Evolutionary conservation across 2,797 vertebrate species (phyloP), one percentile per base, ranked within the genome.

Genomic region (Myiotriccus ornatus): DNA sequence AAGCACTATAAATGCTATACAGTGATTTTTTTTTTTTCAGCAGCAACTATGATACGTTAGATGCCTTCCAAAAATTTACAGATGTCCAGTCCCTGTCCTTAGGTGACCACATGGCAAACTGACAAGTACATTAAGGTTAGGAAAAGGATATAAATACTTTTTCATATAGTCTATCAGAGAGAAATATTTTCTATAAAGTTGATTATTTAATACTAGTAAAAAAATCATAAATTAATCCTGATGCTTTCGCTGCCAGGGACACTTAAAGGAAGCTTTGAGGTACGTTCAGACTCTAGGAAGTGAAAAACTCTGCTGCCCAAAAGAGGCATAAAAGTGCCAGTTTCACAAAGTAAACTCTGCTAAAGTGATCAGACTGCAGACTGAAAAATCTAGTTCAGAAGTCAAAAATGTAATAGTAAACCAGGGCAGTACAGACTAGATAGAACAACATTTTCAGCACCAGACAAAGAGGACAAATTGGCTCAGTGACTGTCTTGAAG

Each of bases 291-390:
- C 68, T 89, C 79, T 53, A 94, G 78, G 78, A 74, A 94, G 94
- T 89, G 79, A 96, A 97, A 89, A 84, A 59, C 80, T 85, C 69
- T 94, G 63, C 87, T 87, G 75, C 91, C 92, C 52, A 89, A 83
- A 95, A 95, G 62, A 95, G 85, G 93, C 67, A 74, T 53, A 87
- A 75, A 73, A 87, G 94, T 93, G 92, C 91, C 90, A 90, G 75
- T 88, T 94, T 94, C 71, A 91, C 44, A 94, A 94, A 96, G 85
- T 60, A 94, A 90, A 81, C 64, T 97, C 97, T 97, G 97, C 89
- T 97, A 96, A 95, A 97, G 93, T 80, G 90, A 97, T 98, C 95
- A 97, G 93, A 81, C 93, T 89, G 71, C 52, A 96, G 92, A 91
- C 90, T 94, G 68, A 94, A 96, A 94, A 94, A 93, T 88, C 80